These are phyloP conservation scores for Andrena marginata DNA, from an alignment of 2,888 invertebrate genomes.

Conservation along the genomic window DNA sequence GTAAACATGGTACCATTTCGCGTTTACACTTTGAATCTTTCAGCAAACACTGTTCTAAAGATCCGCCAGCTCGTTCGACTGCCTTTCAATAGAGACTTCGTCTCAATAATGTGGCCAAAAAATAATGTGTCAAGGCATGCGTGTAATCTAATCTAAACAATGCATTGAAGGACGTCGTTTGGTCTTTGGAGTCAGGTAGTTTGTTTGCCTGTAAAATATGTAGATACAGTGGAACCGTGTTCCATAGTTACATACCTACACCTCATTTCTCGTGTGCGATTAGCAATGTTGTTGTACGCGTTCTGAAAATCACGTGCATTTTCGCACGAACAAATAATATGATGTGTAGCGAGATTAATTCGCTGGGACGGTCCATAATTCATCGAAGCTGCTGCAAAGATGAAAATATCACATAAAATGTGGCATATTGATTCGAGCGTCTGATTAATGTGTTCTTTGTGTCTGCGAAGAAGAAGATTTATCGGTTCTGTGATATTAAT, in stretches of 20 bases:
- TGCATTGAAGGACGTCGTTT: neutral
- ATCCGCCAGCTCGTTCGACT: neutral
- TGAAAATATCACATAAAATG: neutral
- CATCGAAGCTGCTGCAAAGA: conserved; percentile 9
- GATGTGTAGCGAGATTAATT: conserved; percentile 27
- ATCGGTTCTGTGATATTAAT: neutral
- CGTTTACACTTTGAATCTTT: neutral
- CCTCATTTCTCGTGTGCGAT: neutral
- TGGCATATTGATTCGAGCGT: conserved; percentile 11
- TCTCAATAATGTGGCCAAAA: neutral
- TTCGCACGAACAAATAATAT: neutral
- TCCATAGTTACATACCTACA: neutral
- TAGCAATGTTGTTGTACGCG: conserved; percentile 1
- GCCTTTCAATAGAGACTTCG: neutral
- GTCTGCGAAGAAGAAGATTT: neutral
- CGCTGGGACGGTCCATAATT: conserved; percentile 1
- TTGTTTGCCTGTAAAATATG: neutral
- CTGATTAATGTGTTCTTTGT: conserved; percentile 15
- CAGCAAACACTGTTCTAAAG: neutral
- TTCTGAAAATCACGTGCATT: neutral
- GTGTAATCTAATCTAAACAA: neutral
- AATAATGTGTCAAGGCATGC: neutral
- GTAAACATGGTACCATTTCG: neutral
- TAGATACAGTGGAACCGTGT: neutral
- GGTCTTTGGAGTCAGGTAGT: neutral